Percentiles rank a stretch among this genome's conserved stretches.
These are phyloP conservation scores for Steinernema hermaphroditum DNA, from an alignment of 2,888 invertebrate species.

Conservation along the genomic window DNA sequence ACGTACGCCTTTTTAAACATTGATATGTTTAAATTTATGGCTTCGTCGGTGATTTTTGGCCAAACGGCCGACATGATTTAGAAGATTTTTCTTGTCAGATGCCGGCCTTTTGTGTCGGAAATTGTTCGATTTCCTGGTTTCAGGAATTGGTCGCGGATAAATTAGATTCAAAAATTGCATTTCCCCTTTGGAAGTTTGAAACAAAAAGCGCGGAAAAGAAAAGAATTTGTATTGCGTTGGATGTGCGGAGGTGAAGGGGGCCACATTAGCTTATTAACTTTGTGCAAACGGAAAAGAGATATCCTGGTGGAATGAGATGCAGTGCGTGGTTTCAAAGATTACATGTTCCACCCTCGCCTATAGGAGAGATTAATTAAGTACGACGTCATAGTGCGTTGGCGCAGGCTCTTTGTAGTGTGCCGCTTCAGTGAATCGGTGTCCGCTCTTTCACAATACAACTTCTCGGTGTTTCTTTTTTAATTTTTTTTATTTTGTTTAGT, in stretches of 20 bases:
- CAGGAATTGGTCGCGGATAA: background rate
- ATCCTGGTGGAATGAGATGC: background rate
- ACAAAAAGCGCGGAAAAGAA: slow-evolving; percentile 13
- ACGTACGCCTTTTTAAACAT: too few species aligned
- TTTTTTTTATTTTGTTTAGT: too few species aligned
- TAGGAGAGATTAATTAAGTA: too few species aligned
- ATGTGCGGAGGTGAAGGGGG: background rate
- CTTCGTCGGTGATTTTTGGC: background rate
- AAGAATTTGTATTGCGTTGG: background rate
- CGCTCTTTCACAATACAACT: too few species aligned
- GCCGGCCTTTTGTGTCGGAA: slow-evolving; percentile 11
- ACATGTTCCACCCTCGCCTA: background rate
- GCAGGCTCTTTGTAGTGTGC: too few species aligned
- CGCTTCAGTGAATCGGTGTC: too few species aligned
- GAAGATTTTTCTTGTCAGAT: background rate
- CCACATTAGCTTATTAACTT: slow-evolving; percentile 25
- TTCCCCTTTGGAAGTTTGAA: background rate
- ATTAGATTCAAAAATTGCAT: slow-evolving; percentile 22
- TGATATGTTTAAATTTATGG: too few species aligned
- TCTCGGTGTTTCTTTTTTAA: too few species aligned
- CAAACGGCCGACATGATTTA: background rate
- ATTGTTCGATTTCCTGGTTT: slow-evolving; percentile 10
- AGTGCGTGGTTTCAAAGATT: background rate
- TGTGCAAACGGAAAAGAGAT: slow-evolving; percentile 1
- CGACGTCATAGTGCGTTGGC: too few species aligned